Percentiles rank a stretch among this genome's conserved stretches.
Evolutionary conservation across 2,797 vertebrate genomes (phyloP).

Genomic region (Chromis chromis): DNA sequence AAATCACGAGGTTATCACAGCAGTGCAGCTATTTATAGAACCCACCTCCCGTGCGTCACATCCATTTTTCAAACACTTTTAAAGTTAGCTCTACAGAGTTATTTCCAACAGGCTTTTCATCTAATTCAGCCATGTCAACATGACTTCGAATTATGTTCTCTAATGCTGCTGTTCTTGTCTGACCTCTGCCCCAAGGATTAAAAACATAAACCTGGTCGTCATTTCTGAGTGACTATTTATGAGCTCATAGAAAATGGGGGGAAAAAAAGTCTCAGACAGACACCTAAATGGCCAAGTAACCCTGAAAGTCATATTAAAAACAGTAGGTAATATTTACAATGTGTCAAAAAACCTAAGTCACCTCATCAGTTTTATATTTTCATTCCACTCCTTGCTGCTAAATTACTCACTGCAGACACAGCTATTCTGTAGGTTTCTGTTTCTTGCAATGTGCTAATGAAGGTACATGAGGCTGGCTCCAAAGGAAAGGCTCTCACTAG

Average conservation of each 20-base stretch:
- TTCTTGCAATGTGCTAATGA: conserved; percentile 14
- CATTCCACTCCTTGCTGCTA: conserved; percentile 16
- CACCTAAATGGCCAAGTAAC: conserved; percentile 4
- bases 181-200: conserved; percentile 11
- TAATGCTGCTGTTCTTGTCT: conserved; percentile 8
- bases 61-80: conserved; percentile 75
- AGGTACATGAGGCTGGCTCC: conserved; percentile 4
- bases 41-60: conserved; percentile 63
- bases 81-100: conserved; percentile 57
- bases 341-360: conserved; percentile 1
- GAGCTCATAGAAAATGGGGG: conserved; percentile 5
- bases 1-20: conserved; percentile 82
- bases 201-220: conserved; percentile 14
- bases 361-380: conserved; percentile 19
- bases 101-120: conserved; percentile 64
- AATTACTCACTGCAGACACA: conserved; percentile 25
- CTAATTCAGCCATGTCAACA: conserved; percentile 49
- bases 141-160: conserved; percentile 38
- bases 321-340: background rate
- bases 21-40: conserved; percentile 80
- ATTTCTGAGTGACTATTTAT: conserved; percentile 21
- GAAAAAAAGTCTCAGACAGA: background rate
- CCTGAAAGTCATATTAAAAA: conserved; percentile 4
- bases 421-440: conserved; percentile 11
- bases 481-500: conserved; percentile 3